phyloP scores from a whole-genome alignment of 2,888 invertebrate species.

The Epistrophe eligans region DNA sequence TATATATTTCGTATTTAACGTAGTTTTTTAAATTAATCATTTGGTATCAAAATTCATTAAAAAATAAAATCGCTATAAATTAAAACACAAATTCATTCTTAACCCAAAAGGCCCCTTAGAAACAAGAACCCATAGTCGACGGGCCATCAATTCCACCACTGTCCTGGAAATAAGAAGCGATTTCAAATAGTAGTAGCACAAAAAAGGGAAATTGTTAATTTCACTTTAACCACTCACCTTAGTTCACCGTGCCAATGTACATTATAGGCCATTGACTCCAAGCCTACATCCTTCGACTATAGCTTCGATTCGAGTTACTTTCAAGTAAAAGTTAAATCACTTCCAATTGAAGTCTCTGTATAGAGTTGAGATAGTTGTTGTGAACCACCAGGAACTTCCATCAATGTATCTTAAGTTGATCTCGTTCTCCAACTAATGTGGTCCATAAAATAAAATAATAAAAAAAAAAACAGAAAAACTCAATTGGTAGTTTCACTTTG shows the following conservation, averaged over 20 bases:
- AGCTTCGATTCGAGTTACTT: slow-evolving; percentile 5
- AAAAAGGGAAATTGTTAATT: slow-evolving; percentile 44
- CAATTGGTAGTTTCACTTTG: slow-evolving; percentile 59
- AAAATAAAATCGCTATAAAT: too few species aligned
- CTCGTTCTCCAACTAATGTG: slow-evolving; percentile 67
- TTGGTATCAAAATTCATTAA: too few species aligned
- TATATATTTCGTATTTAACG: too few species aligned
- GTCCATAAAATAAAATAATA: slow-evolving; percentile 30
- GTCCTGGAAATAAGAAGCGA: background rate
- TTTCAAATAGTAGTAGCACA: background rate
- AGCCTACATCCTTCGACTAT: slow-evolving; percentile 20
- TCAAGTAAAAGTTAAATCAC: slow-evolving; percentile 68
- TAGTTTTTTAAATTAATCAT: too few species aligned
- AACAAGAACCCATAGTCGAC: too few species aligned
- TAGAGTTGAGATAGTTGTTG: slow-evolving; percentile 8
- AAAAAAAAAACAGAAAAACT: background rate
- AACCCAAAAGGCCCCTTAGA: too few species aligned
- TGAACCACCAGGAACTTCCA: slow-evolving; percentile 39
- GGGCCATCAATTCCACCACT: background rate
- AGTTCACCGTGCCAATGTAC: slow-evolving; percentile 21
- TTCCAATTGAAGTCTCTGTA: background rate
- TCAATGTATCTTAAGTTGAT: slow-evolving; percentile 57
- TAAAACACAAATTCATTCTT: too few species aligned
- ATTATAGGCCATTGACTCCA: slow-evolving; percentile 61
- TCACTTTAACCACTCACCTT: slow-evolving; percentile 60